Evolutionary conservation across 2,797 vertebrate species (phyloP).

Genomic region (Melanotaenia boesemani): DNA sequence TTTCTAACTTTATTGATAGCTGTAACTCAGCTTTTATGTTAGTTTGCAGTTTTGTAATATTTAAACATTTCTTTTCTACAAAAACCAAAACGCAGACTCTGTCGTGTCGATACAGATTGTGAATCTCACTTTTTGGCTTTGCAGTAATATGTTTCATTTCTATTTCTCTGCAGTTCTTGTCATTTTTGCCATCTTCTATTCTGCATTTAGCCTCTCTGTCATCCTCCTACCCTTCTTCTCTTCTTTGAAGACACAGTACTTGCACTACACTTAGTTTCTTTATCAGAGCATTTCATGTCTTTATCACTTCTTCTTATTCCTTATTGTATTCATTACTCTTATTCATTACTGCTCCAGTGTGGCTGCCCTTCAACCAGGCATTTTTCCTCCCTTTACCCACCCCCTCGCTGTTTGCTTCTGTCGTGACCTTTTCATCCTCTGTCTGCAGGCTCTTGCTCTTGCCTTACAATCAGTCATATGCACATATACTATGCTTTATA

Average conservation of each 20-base stretch:
- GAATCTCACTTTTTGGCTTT: too few relatives aligned
- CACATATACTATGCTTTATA: slow-evolving; percentile 5
- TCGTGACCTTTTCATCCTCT: slow-evolving; percentile 38
- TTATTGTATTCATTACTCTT: slow-evolving; percentile 13
- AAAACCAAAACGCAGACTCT: too few relatives aligned
- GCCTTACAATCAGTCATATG: neutral
- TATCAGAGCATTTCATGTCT: slow-evolving; percentile 8
- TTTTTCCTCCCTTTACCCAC: slow-evolving; percentile 5
- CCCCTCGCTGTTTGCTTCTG: slow-evolving; percentile 18
- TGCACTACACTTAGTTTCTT: slow-evolving; percentile 4
- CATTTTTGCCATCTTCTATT: slow-evolving; percentile 23
- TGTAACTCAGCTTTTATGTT: too few relatives aligned
- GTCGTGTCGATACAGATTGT: too few relatives aligned
- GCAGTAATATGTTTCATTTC: too few relatives aligned
- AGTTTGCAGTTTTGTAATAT: too few relatives aligned
- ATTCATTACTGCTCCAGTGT: slow-evolving; percentile 20
- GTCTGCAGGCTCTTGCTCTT: slow-evolving; percentile 23
- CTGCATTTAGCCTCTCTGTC: slow-evolving; percentile 14
- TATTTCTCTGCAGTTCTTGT: neutral
- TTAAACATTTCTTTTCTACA: too few relatives aligned
- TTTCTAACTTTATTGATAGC: too few relatives aligned
- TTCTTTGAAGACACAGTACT: slow-evolving; percentile 25
- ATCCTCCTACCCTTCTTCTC: slow-evolving; percentile 5
- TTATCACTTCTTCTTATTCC: slow-evolving; percentile 14
- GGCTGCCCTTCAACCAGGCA: slow-evolving; percentile 15